Base-by-base conservation (phyloP, 2,888 invertebrate species). In the Chrysodeixis includens region DNA sequence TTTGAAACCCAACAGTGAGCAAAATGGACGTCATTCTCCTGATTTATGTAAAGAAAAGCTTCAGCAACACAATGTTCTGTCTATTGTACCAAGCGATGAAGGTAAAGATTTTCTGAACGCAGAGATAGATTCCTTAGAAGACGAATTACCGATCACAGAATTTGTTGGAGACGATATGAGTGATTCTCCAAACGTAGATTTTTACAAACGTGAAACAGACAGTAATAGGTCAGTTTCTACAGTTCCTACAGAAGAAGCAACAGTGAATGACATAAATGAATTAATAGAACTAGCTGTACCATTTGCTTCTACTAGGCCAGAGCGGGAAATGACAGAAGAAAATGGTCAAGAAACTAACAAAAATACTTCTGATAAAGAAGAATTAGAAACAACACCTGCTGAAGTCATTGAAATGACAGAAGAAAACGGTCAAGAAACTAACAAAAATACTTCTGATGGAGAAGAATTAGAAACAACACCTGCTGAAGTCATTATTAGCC, bases 91-190 rank as follows among this genome's bases (percentile, higher is more conserved):
- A 6, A n/a, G 44, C 26, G 56, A 18, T 32, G 1, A 20, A 69
- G 14, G 0, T 14, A 54, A 32, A 32, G 6, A 26, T 30, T 69
- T 30, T 16, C 69, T 46, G 32, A 60, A n/a, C 9, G 1, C 8
- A 18, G 16, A 35, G 1, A 35, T 4, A 14, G 14, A 12, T 40
- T n/a, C 40, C 5, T 40, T 40, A 40, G n/a, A 40, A 40, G 40
- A 40, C 14, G n/a, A 40, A 3, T 40, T 40, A 40, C n/a, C n/a
- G 40, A 40, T 40, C n/a, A 6, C 40, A 14, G 40, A 40, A 40
- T 7, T 40, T 40, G n/a, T 40, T 40, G 40, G n/a, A 40, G 40
- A 40, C n/a, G 40, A 40, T 40, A 7, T 40, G 3, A n/a, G n/a
- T n/a, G 40, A 40, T 40, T n/a, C 1, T 1, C n/a, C 40, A 40